Evolutionary conservation across 1,140 invertebrate species (phyloP).

Genomic region (Cotesia vestalis): DNA sequence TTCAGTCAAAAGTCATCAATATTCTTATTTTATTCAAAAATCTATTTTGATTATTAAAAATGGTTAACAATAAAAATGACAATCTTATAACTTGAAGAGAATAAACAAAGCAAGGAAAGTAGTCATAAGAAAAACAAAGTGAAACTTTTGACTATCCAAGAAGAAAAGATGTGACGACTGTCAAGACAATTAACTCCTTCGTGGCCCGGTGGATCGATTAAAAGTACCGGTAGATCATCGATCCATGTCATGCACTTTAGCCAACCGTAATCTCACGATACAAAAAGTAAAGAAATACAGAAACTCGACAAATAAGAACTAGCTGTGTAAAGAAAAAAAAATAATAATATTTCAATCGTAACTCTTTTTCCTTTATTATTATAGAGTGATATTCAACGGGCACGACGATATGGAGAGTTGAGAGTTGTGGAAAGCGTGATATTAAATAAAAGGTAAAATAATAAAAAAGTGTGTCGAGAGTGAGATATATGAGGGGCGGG

Average conservation of each 20-base stretch:
- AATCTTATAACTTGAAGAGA: neutral
- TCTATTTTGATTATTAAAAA: neutral
- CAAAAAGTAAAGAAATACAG: conserved; percentile 8
- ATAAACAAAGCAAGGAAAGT: neutral
- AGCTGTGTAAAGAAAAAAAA: neutral
- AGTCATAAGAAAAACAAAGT: conserved; percentile 16
- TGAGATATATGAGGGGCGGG: conserved; percentile 36
- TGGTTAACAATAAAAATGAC: neutral
- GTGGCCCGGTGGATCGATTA: conserved; percentile 34
- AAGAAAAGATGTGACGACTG: conserved; percentile 29
- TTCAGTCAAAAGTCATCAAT: too few species aligned
- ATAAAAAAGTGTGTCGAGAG: conserved; percentile 25
- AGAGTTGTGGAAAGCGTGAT: neutral
- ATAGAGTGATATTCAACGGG: too few species aligned
- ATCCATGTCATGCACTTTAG: conserved; percentile 35
- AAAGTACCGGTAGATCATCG: conserved; percentile 39
- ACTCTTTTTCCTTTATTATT: too few species aligned
- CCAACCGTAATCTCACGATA: conserved; percentile 21
- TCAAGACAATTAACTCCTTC: conserved; percentile 40
- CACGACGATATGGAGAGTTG: neutral
- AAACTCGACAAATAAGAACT: neutral
- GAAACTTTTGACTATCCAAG: conserved; percentile 39
- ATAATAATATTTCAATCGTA: too few species aligned
- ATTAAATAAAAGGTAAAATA: neutral
- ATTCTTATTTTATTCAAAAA: too few species aligned